These are phyloP conservation scores for Climacteris rufus DNA, from an alignment of 2,113 vertebrate species.

Conservation along the genomic window DNA sequence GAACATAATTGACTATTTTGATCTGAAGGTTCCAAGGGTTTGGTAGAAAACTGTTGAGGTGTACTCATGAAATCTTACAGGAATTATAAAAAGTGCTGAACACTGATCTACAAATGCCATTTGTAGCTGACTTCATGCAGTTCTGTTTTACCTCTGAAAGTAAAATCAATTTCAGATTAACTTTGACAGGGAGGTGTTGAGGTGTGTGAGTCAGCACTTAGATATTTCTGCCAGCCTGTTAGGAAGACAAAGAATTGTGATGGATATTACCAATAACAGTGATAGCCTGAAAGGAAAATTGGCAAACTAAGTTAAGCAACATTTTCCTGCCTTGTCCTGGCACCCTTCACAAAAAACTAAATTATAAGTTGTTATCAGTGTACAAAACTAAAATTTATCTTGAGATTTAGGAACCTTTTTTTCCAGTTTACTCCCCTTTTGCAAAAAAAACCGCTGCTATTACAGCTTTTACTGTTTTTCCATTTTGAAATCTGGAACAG, in stretches of 20 bases:
- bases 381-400: not conserved
- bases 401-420: not conserved
- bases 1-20: not conserved
- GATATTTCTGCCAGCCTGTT: not conserved
- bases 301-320: not conserved
- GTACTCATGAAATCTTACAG: not conserved
- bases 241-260: conserved; percentile 12
- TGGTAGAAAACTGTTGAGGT: not conserved
- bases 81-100: not conserved
- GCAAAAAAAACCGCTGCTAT: not conserved
- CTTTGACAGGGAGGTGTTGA: not conserved
- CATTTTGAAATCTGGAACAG: not conserved
- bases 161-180: conserved; percentile 46
- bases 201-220: not conserved
- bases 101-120: not conserved
- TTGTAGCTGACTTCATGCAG: not conserved
- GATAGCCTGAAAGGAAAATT: not conserved
- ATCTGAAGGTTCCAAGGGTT: not conserved
- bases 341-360: not conserved
- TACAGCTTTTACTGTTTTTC: not conserved
- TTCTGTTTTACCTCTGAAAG: conserved; percentile 11
- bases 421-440: rapidly evolving
- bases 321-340: not conserved
- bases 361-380: not conserved
- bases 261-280: conserved; percentile 15